Evolutionary conservation across 2,888 invertebrate genomes (phyloP), one percentile per base, ranked within the genome.

Genomic region (Erpobdella octoculata): DNA sequence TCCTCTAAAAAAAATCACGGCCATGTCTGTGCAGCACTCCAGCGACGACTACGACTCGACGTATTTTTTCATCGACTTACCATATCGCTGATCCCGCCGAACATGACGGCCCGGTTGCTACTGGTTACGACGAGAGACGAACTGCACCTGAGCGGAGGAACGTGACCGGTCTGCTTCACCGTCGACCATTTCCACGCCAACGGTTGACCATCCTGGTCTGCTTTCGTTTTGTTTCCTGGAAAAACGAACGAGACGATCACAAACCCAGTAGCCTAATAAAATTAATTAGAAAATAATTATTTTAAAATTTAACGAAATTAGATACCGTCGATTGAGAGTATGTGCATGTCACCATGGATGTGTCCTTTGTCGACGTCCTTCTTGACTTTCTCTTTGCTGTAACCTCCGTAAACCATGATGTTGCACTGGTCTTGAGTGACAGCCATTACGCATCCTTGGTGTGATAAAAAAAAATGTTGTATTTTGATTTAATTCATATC

Each of bases 81-180:
- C 69, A 89, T 86, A 78, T 93, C 93, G 85, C 88, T 86, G 15
- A 93, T 90, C 0, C 94, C 94, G 0, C 94, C 94, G 81, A 92
- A 95, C 73, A 90, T 87, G 78, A 91, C 90, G 0, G 89, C 90
- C 70, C 87, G 86, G 73, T 87, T 87, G 76, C 87, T 88, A 28
- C 88, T 85, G 53, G 87, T 85, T 8, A 89, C 86, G 73, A 88
- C 78, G 68, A 78, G 70, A 9, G 89, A 88, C 78, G 91, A 88
- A 21, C 90, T 89, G 78, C 89, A 85, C 79, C 88, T 83, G 0
- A 89, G 87, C 5, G 87, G 86, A 6, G 90, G 87, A 72, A 85
- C 85, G 64, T 84, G 81, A 1, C 90, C 90, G 37, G 87, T 86
- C 70, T 89, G 85, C 81, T 90, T 91, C 0, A 88, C 86, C 28